A percentile compares a stretch with the other conserved stretches of the same genome.
Conservation (phyloP, 2,113 vertebrate genomes). For the Heptranchias perlo region DNA sequence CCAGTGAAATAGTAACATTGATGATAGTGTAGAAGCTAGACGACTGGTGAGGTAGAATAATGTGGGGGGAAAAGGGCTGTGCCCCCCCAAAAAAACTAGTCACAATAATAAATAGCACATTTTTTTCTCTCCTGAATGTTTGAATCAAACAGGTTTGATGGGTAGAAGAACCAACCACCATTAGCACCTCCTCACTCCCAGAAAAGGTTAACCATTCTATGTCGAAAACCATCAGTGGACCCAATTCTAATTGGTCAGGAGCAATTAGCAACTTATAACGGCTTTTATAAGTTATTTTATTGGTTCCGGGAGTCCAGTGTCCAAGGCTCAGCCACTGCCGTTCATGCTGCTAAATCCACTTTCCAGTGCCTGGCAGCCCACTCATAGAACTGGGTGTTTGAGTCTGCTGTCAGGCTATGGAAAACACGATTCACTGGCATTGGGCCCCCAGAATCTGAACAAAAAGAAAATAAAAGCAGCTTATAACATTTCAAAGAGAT, state of each 20-base stretch:
- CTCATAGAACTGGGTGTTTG: not conserved
- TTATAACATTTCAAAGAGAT: slow-evolving; percentile 6
- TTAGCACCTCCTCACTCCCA: not conserved
- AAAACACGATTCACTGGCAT: not conserved
- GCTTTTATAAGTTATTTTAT: not conserved
- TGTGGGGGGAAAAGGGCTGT: not conserved
- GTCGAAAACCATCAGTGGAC: not conserved
- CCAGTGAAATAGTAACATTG: not conserved
- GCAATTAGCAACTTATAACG: not conserved
- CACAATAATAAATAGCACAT: not conserved
- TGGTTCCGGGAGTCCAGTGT: not conserved
- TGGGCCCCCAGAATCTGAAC: not conserved
- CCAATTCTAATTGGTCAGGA: not conserved
- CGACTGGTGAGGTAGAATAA: not conserved
- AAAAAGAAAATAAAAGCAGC: not conserved
- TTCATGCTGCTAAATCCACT: not conserved
- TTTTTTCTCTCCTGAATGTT: not conserved
- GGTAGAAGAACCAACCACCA: not conserved
- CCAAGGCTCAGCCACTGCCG: not conserved
- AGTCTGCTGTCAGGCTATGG: not conserved
- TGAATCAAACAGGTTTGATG: not conserved
- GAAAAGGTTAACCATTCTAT: not conserved
- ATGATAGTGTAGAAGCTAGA: not conserved
- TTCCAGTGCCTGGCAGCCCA: not conserved
- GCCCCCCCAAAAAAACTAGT: not conserved